Percentiles rank a stretch among this genome's conserved stretches.
These are phyloP conservation scores for Popillia japonica DNA, from an alignment of 1,140 invertebrate genomes.

Conservation along the genomic window DNA sequence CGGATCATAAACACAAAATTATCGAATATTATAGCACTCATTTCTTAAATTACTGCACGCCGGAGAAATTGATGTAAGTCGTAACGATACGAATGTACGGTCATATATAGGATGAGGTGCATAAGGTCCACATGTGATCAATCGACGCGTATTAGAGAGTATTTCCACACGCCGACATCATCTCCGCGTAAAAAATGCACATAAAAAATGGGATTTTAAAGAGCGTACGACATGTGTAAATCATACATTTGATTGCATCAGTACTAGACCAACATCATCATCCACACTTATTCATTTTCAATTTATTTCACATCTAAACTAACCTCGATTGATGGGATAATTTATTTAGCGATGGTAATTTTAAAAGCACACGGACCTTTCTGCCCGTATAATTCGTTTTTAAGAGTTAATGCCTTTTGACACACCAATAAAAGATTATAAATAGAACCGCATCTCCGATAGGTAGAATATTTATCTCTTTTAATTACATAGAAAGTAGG, in stretches of 20 bases:
- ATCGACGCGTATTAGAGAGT: background rate
- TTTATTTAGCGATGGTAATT: slow-evolving; percentile 34
- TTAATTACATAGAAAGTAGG: slow-evolving; percentile 11
- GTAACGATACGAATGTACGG: too few relatives aligned
- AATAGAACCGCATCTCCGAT: slow-evolving; percentile 20
- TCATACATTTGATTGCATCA: slow-evolving; percentile 41
- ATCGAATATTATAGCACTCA: background rate
- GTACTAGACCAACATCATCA: slow-evolving; percentile 14
- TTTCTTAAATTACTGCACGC: background rate
- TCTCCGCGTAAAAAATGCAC: background rate
- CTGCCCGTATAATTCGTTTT: slow-evolving; percentile 17
- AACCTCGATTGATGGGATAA: slow-evolving; percentile 37
- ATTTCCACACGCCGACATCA: background rate
- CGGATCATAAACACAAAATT: background rate
- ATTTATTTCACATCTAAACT: slow-evolving; percentile 38
- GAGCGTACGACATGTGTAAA: slow-evolving; percentile 42
- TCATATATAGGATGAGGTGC: too few relatives aligned
- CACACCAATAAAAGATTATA: slow-evolving; percentile 32
- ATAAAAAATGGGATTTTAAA: slow-evolving; percentile 44
- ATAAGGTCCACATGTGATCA: background rate
- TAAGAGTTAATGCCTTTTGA: slow-evolving; percentile 36
- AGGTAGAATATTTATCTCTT: slow-evolving; percentile 19
- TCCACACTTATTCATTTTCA: slow-evolving; percentile 35
- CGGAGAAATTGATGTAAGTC: too few relatives aligned
- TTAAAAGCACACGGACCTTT: background rate